Base-by-base conservation (phyloP, 2,797 vertebrate genomes). In the Podarcis siculus region DNA sequence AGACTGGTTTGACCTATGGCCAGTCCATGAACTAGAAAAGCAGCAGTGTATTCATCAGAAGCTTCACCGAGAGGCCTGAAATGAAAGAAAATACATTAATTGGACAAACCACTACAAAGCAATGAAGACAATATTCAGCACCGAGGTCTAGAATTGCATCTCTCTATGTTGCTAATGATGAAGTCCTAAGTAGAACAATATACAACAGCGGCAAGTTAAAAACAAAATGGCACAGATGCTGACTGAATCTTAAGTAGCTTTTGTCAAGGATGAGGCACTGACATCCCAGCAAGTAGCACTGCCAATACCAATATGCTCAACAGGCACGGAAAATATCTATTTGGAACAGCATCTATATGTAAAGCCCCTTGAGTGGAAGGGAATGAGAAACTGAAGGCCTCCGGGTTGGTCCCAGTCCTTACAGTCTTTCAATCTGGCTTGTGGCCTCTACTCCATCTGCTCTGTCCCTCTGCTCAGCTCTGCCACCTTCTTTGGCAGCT, bases 1-100 rank as follows among this genome's bases (percentile, higher is more conserved):
- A 99, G 95, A 61, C 97, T 98, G 2, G 98, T 99, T 96, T 99
- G 98, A 86, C 98, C 99, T 1, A 99, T 96, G 25, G 96, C 92
- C 75, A 97, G 1, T 0, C 99, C 99, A 7, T 97, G 98, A 87
- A 99, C 97, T 0, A 97, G 94, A 94, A 98, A 99, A 21, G 96
- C 96, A 10, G 98, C 97, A 0, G 98, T 98, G 78, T 98, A 97
- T 2, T 96, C 95, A 93, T 99, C 99, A 2, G 94, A 94, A 25
- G 97, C 95, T 93, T 99, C 98, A 0, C 92, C 90, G 8, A 99
- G 94, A 2, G 96, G 93, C 87, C 98, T 99, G 96, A 4, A 85
- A 90, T 3, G 92, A 5, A 64, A 90, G 35, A 82, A 87, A 82
- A 86, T 1, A 49, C 77, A 87, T 19, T 1, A 17, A 66, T 91